These are phyloP conservation scores for Chrysocyon brachyurus DNA, from an alignment of 2,797 vertebrate genomes.

Conservation along the genomic window DNA sequence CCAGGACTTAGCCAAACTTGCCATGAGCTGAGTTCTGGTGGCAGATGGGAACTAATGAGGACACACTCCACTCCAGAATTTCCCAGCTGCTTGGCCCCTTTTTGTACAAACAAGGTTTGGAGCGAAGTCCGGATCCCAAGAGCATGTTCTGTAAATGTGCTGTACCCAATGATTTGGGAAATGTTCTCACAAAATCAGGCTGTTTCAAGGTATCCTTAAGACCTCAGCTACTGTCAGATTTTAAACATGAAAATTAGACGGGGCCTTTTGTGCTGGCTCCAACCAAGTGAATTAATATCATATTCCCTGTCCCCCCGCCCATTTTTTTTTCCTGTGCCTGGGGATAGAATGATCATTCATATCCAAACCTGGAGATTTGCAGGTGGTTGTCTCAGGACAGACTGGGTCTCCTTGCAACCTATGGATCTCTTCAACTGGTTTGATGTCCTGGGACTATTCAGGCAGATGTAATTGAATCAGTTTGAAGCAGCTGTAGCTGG, in stretches of 20 bases:
- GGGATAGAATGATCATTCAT: neutral
- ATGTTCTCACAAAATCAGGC: conserved; percentile 81
- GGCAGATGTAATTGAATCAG: conserved; percentile 90
- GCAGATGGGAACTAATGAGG: conserved; percentile 93
- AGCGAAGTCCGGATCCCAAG: conserved; percentile 90
- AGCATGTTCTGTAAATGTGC: conserved; percentile 89
- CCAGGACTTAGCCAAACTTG: conserved; percentile 92
- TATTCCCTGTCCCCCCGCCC: neutral
- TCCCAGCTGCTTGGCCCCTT: conserved; percentile 92
- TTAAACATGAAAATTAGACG: conserved; percentile 74
- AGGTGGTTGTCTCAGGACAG: conserved; percentile 71
- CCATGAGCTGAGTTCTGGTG: conserved; percentile 92
- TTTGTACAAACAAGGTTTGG: conserved; percentile 92
- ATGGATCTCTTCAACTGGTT: conserved; percentile 83
- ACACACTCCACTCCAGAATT: conserved; percentile 91
- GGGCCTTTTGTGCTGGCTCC: conserved; percentile 20
- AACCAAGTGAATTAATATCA: conserved; percentile 43
- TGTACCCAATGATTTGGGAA: conserved; percentile 89
- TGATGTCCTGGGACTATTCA: conserved; percentile 87
- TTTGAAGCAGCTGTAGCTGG: conserved; percentile 91
- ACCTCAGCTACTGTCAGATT: conserved; percentile 79
- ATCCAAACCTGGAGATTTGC: conserved; percentile 56
- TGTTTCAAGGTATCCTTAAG: conserved; percentile 85
- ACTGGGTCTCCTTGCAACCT: conserved; percentile 74
- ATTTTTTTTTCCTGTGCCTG: conserved; percentile 60